These are phyloP conservation scores for Thripadectes ignobilis DNA, from an alignment of 2,797 vertebrate genomes.

Conservation along the genomic window DNA sequence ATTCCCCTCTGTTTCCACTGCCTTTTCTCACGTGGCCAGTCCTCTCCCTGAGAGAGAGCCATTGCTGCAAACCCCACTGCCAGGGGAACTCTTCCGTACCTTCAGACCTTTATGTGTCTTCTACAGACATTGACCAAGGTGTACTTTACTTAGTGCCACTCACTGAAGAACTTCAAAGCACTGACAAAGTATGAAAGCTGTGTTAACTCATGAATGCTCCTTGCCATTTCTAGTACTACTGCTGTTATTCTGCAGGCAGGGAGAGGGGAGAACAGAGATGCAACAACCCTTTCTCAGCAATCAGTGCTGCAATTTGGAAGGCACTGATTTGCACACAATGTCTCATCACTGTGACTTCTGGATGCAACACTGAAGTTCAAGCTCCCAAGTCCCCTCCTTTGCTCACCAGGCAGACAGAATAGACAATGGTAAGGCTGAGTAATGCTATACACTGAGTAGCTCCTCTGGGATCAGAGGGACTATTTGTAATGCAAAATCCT, in stretches of 20 bases:
- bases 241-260: not conserved
- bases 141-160: not conserved
- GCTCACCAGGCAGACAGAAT: not conserved
- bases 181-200: not conserved
- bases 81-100: not conserved
- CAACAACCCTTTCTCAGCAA: not conserved
- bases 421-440: not conserved
- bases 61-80: not conserved
- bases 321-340: not conserved
- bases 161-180: not conserved
- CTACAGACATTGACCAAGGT: rapidly evolving
- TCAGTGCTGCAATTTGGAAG: not conserved
- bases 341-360: not conserved
- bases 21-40: not conserved
- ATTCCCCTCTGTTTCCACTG: not conserved
- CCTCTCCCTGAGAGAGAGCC: not conserved
- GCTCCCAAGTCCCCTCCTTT: not conserved
- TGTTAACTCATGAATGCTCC: not conserved
- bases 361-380: not conserved
- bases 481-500: not conserved
- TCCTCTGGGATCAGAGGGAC: not conserved
- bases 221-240: not conserved
- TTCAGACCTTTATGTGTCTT: not conserved
- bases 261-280: not conserved
- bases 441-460: not conserved